These are phyloP conservation scores for Formica exsecta DNA, from an alignment of 1,140 invertebrate species.

Conservation along the genomic window DNA sequence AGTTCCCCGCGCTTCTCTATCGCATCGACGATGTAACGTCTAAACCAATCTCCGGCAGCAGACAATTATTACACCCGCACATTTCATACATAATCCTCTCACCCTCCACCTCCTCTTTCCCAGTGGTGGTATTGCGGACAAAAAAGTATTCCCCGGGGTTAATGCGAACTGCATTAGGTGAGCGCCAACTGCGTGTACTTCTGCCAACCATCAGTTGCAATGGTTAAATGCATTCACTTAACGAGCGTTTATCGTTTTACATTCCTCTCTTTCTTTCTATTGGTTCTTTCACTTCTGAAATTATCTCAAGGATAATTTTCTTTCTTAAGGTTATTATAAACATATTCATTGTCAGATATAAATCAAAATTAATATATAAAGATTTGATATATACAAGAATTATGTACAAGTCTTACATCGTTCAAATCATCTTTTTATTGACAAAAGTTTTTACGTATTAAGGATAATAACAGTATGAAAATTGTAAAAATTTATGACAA, in stretches of 20 bases:
- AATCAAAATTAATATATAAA: not conserved
- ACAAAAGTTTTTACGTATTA: not conserved
- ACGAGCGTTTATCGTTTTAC: conserved; percentile 23
- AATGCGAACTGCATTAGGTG: conserved; percentile 47
- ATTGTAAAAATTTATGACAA: not conserved
- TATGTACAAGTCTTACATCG: not conserved
- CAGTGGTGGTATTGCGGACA: conserved; percentile 9
- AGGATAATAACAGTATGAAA: not conserved
- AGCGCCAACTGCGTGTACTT: conserved; percentile 16
- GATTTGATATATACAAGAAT: not conserved
- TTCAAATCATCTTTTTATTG: not conserved
- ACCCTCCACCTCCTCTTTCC: not conserved
- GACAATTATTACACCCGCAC: conserved; percentile 79
- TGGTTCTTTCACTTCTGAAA: not conserved
- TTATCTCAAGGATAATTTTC: not conserved
- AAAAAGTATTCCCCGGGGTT: conserved; percentile 58
- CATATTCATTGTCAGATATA: not conserved
- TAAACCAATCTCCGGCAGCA: conserved; percentile 78
- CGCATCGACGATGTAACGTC: conserved; percentile 73
- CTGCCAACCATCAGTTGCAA: conserved; percentile 42
- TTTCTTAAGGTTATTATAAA: not conserved
- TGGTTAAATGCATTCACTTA: conserved; percentile 51
- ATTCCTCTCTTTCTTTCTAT: not conserved
- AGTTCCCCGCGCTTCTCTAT: conserved; percentile 70
- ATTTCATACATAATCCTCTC: conserved; percentile 68